A percentile compares a stretch with the other conserved stretches of the same genome.
Evolutionary conservation across 1,140 invertebrate genomes (phyloP).

Genomic region (Thaumatotibia leucotreta): DNA sequence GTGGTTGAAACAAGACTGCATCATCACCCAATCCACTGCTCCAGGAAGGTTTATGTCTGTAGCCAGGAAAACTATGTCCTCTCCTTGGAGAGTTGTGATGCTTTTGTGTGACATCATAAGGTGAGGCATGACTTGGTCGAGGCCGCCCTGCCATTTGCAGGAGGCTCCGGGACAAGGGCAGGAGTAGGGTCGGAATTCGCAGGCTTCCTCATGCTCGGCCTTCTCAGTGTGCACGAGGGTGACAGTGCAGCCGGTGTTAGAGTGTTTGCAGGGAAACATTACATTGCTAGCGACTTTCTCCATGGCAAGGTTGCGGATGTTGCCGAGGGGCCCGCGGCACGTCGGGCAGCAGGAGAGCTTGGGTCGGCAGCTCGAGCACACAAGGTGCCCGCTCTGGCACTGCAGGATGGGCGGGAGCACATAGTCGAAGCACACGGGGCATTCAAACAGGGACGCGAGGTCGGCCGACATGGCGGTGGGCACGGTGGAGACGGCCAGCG

Average conservation of each 20-base stretch:
- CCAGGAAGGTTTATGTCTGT: constrained; percentile 99
- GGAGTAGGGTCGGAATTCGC: constrained; percentile 97
- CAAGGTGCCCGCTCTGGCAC: constrained; percentile 91
- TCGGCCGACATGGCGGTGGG: constrained; percentile 86
- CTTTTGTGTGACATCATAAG: constrained; percentile 98
- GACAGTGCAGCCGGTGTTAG: constrained; percentile 94
- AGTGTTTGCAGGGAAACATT: constrained; percentile 99
- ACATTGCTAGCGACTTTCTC: constrained; percentile 99
- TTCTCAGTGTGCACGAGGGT: constrained; percentile 98
- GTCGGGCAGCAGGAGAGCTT: constrained; percentile 98
- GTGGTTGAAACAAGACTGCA: constrained; percentile 99
- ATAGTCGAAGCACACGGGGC: constrained; percentile 99
- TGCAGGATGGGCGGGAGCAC: constrained; percentile 97
- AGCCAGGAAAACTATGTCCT: constrained; percentile 99
- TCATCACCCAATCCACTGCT: constrained; percentile 99
- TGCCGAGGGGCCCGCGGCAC: constrained; percentile 96
- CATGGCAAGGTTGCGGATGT: constrained; percentile 99
- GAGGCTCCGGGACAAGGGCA: constrained; percentile 99
- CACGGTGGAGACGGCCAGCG: constrained; percentile 54
- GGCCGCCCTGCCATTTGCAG: constrained; percentile 98
- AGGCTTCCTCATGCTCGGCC: constrained; percentile 98
- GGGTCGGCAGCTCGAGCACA: constrained; percentile 96
- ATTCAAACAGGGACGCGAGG: constrained; percentile 97
- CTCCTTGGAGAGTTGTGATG: constrained; percentile 97
- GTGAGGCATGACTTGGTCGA: constrained; percentile 98